Evolutionary conservation across 2,797 vertebrate species (phyloP).

Genomic region (Prunella strophiata): DNA sequence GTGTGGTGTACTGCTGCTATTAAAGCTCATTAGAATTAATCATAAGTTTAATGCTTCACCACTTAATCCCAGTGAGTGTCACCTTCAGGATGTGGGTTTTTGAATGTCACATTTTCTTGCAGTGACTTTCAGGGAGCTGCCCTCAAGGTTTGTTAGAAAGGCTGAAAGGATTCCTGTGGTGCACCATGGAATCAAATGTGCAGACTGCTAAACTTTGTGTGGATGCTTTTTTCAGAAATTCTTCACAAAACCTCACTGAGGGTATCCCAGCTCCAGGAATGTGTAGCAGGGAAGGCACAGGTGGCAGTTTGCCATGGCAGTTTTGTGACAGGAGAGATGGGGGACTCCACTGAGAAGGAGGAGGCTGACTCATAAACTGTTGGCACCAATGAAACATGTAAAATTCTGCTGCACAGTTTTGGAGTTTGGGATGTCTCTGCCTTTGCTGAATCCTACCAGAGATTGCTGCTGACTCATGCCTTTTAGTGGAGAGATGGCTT

Average conservation of each 20-base stretch:
- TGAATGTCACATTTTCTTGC: background rate
- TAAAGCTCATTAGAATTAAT: background rate
- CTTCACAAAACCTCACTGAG: background rate
- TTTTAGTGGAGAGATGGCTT: background rate
- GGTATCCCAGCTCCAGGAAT: background rate
- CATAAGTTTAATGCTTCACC: background rate
- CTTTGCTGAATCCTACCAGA: background rate
- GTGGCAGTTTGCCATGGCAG: background rate
- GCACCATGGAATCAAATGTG: rapidly evolving
- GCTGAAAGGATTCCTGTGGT: background rate
- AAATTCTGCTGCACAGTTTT: background rate
- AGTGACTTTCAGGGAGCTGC: background rate
- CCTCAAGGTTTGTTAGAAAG: background rate
- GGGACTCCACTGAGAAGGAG: background rate
- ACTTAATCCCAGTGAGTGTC: background rate
- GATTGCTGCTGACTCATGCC: background rate
- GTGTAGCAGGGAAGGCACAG: background rate
- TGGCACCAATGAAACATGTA: background rate
- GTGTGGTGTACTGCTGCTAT: background rate
- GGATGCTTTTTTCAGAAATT: background rate
- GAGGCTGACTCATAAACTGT: background rate
- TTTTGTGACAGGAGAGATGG: background rate
- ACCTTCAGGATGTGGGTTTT: background rate
- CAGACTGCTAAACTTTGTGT: background rate
- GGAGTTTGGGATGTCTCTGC: background rate